These are phyloP conservation scores for Caenorhabditis wallacei DNA, from an alignment of 2,888 invertebrate species.

Conservation along the genomic window DNA sequence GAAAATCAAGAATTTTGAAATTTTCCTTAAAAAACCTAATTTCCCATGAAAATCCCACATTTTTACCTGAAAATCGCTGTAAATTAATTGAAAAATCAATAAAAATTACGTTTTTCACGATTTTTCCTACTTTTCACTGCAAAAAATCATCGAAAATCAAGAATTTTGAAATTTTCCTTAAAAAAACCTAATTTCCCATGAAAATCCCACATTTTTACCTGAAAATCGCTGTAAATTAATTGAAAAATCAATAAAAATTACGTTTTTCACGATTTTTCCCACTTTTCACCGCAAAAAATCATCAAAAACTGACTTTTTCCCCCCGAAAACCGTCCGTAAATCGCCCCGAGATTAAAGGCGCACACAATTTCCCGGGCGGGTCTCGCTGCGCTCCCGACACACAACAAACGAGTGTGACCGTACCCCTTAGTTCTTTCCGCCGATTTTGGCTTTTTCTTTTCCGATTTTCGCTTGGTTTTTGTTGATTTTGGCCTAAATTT, in stretches of 20 bases:
- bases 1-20: not conserved
- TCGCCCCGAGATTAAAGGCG: conserved; percentile 36
- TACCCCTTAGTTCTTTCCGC: conserved; percentile 15
- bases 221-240: no score
- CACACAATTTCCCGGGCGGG: conserved; percentile 34
- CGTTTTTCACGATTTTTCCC: not conserved
- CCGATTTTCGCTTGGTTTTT: conserved; percentile 31
- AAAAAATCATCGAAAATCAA: not conserved
- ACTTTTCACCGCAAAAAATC: not conserved
- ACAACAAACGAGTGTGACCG: conserved; percentile 50
- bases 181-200: no score
- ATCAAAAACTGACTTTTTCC: not conserved
- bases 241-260: not conserved
- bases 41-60: no score
- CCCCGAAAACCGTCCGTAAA: not conserved
- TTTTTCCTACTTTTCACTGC: no score
- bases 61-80: no score
- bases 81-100: no score
- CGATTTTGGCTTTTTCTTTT: conserved; percentile 17
- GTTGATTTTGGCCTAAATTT: conserved; percentile 16
- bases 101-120: not conserved
- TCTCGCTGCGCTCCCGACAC: conserved; percentile 49
- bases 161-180: no score
- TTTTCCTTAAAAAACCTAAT: no score
- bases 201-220: no score